A percentile compares a stretch with the other conserved stretches of the same genome.
phyloP scores from a whole-genome alignment of 2,888 invertebrate species.

The Tubiluchus corallicola region DNA sequence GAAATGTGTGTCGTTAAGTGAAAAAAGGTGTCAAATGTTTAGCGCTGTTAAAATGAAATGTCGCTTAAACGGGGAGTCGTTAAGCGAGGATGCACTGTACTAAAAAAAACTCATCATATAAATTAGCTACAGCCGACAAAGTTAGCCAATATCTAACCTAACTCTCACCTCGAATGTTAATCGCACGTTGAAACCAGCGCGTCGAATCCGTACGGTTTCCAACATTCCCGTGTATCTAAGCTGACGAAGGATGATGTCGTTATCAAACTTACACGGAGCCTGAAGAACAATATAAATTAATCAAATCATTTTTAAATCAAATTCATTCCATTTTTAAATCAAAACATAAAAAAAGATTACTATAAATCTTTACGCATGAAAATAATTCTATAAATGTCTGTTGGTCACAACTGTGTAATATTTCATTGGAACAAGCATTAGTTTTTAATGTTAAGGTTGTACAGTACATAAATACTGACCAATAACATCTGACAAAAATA shows the following conservation, averaged over 20 bases:
- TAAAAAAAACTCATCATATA: slow-evolving; percentile 5
- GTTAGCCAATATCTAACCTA: not conserved
- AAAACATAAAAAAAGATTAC: not conserved
- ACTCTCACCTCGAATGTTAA: slow-evolving; percentile 52
- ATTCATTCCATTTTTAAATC: not conserved
- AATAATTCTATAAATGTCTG: too few species aligned
- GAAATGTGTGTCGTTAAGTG: too few species aligned
- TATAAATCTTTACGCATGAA: not conserved
- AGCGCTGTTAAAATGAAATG: too few species aligned
- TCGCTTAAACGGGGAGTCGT: too few species aligned
- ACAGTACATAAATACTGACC: too few species aligned
- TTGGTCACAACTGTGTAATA: too few species aligned
- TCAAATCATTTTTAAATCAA: not conserved
- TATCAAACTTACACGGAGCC: slow-evolving; percentile 76
- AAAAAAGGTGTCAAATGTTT: too few species aligned
- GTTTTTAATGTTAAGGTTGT: too few species aligned
- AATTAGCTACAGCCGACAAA: not conserved
- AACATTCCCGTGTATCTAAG: slow-evolving; percentile 89
- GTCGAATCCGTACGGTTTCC: slow-evolving; percentile 80
- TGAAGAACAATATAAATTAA: slow-evolving; percentile 18
- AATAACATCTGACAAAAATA: too few species aligned
- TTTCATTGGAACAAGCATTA: too few species aligned
- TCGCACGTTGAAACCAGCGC: slow-evolving; percentile 85
- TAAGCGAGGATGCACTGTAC: too few species aligned
- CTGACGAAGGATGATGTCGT: slow-evolving; percentile 73